These are phyloP conservation scores for Uropetala carovei DNA, from an alignment of 2,888 invertebrate genomes.

Conservation along the genomic window DNA sequence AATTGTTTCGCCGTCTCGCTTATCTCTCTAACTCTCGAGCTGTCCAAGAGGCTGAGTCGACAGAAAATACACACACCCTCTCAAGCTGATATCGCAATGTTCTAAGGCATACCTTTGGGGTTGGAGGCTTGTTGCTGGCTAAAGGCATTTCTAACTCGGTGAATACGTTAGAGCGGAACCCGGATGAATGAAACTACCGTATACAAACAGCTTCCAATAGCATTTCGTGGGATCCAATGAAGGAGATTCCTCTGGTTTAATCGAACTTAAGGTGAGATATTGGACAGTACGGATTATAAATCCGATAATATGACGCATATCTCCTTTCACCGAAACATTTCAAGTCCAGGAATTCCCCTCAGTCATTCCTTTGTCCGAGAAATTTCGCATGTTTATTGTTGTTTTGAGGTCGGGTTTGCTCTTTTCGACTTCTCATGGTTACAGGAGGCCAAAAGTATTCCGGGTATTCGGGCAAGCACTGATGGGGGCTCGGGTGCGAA, in stretches of 20 bases:
- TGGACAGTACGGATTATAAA: not conserved
- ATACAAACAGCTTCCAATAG: not conserved
- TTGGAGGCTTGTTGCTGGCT: not conserved
- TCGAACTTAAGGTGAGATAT: not conserved
- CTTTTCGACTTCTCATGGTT: no score
- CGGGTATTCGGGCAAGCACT: no score
- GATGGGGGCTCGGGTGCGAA: no score
- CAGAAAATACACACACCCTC: not conserved
- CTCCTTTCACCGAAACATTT: not conserved
- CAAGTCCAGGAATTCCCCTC: not conserved
- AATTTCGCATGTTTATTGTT: no score
- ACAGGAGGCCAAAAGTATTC: no score
- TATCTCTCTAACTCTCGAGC: no score
- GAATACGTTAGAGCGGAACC: not conserved
- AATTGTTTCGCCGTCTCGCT: not conserved
- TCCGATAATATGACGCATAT: not conserved
- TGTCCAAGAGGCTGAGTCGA: no score
- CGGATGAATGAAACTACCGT: not conserved
- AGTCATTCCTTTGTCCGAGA: not conserved
- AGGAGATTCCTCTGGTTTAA: not conserved
- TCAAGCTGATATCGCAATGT: not conserved
- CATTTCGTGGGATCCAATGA: not conserved
- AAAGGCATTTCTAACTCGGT: slow-evolving; percentile 10
- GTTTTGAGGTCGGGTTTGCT: no score
- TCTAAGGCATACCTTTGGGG: not conserved